These are phyloP conservation scores for Syngnathoides biaculeatus DNA, from an alignment of 2,113 vertebrate species.

Conservation along the genomic window DNA sequence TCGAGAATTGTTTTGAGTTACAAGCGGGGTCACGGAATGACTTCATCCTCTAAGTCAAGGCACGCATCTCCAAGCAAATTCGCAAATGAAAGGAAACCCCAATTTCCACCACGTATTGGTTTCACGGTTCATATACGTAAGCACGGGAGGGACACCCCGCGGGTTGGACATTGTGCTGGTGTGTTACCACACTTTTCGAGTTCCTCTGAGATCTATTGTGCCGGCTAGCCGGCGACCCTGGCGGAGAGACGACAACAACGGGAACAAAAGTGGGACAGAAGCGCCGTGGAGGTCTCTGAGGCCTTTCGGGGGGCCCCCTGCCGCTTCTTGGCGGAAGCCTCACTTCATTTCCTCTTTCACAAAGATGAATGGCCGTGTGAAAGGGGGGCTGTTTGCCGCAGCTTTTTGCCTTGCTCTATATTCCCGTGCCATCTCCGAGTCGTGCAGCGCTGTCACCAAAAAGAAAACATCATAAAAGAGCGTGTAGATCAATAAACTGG, in stretches of 20 bases:
- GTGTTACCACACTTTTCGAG: neutral
- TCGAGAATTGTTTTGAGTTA: neutral
- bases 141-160: neutral
- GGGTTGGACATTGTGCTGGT: neutral
- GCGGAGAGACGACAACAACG: neutral
- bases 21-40: neutral
- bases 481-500: neutral
- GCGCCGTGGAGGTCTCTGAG: slow-evolving; percentile 31
- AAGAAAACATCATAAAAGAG: neutral
- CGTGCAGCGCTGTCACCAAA: slow-evolving; percentile 48
- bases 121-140: neutral
- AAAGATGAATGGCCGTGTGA: slow-evolving; percentile 56
- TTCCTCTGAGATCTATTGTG: neutral
- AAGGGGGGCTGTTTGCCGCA: slow-evolving; percentile 26
- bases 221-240: neutral
- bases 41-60: neutral
- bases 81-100: no score
- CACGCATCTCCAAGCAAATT: no score
- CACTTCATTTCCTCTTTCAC: slow-evolving; percentile 55
- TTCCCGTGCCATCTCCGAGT: slow-evolving; percentile 35
- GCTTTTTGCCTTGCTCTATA: slow-evolving; percentile 9
- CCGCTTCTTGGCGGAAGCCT: slow-evolving; percentile 51
- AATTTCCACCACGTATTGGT: neutral
- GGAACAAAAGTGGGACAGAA: slow-evolving; percentile 39
- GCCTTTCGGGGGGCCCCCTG: slow-evolving; percentile 19